These are phyloP conservation scores for Caenorhabditis briggsae DNA, from an alignment of 1,140 invertebrate species.

Conservation along the genomic window DNA sequence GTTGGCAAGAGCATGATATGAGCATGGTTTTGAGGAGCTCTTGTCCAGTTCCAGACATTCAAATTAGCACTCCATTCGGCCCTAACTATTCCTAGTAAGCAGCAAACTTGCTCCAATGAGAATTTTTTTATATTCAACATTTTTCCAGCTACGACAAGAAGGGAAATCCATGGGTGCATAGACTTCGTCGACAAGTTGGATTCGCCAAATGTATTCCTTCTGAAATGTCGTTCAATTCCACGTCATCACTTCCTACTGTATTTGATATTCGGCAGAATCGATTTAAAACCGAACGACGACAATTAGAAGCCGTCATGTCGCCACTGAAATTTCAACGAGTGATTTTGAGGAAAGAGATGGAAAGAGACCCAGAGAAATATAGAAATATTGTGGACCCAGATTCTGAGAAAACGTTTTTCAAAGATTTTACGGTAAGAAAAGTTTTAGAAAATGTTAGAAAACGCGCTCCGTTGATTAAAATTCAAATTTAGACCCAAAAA, in stretches of 20 bases:
- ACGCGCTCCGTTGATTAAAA: neutral
- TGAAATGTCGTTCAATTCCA: constrained; percentile 36
- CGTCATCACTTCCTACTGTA: constrained; percentile 5
- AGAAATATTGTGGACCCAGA: neutral
- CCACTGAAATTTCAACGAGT: constrained; percentile 33
- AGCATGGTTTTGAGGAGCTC: neutral
- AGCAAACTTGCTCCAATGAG: too few species aligned
- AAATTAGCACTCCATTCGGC: neutral
- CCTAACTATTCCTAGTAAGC: too few species aligned
- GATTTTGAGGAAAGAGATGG: neutral
- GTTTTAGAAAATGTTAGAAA: too few species aligned
- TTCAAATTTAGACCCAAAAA: neutral
- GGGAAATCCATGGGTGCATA: neutral
- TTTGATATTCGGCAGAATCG: neutral
- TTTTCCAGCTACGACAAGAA: neutral
- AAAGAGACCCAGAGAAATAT: neutral
- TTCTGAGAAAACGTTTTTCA: constrained; percentile 28
- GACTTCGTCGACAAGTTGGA: constrained; percentile 1
- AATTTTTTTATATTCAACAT: neutral
- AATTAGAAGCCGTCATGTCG: constrained; percentile 3
- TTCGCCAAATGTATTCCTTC: constrained; percentile 23
- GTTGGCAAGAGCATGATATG: constrained; percentile 40
- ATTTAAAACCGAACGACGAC: neutral
- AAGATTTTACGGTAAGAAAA: constrained; percentile 1
- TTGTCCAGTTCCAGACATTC: neutral